Evolutionary conservation across 2,888 invertebrate species (phyloP).

Genomic region (Caenorhabditis uteleia): DNA sequence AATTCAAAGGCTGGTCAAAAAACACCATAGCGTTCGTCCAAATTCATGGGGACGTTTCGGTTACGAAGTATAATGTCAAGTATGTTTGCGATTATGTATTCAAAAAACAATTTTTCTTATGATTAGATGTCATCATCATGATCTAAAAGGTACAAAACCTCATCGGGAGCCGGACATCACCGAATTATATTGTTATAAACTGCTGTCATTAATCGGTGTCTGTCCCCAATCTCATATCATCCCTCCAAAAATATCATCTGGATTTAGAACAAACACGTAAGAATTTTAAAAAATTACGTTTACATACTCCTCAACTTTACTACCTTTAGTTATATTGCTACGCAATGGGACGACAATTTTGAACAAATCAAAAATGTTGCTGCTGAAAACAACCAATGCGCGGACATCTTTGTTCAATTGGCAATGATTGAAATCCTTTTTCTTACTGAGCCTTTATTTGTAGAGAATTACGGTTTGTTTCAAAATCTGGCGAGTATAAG

Average conservation of each 20-base stretch:
- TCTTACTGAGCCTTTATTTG: constrained; percentile 13
- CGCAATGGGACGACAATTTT: constrained; percentile 28
- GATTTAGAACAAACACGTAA: constrained; percentile 24
- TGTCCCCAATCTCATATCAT: constrained; percentile 18
- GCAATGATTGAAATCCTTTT: constrained; percentile 11
- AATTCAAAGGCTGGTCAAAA: constrained; percentile 13
- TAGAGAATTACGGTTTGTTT: constrained; percentile 23
- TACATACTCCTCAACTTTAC: no score
- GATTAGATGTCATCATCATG: constrained; percentile 28
- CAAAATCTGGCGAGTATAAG: constrained; percentile 12
- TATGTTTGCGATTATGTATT: constrained; percentile 33
- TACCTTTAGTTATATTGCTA: constrained; percentile 27
- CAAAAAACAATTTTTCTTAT: constrained; percentile 18
- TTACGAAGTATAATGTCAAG: constrained; percentile 26
- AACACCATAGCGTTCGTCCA: constrained; percentile 23
- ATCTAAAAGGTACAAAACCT: constrained; percentile 9
- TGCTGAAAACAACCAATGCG: constrained; percentile 14
- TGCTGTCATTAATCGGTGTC: constrained; percentile 24
- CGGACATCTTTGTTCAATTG: constrained; percentile 20
- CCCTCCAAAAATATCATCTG: constrained; percentile 11
- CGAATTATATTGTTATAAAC: constrained; percentile 24
- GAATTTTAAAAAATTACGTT: constrained; percentile 27
- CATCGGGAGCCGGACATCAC: constrained; percentile 17
- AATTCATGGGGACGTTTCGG: constrained; percentile 23
- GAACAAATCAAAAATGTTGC: constrained; percentile 13